A percentile compares a stretch with the other conserved stretches of the same genome.
These are phyloP conservation scores for Gracilinanus agilis DNA, from an alignment of 2,113 vertebrate genomes.

Conservation along the genomic window DNA sequence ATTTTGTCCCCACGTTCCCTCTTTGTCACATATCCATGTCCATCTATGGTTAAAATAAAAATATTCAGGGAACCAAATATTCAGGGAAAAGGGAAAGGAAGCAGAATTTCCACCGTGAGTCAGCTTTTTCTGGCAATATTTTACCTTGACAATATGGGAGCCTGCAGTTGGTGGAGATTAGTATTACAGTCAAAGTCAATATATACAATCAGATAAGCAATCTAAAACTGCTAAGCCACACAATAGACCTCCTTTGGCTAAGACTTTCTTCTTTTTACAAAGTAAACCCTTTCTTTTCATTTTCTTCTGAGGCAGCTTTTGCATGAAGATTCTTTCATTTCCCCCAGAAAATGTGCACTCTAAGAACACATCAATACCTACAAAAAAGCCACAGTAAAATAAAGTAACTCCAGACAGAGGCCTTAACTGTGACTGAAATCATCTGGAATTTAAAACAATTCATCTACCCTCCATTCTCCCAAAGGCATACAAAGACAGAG, in stretches of 20 bases:
- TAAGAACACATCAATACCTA: background rate
- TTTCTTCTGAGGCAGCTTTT: background rate
- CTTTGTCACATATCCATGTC: background rate
- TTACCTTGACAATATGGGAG: constrained; percentile 45
- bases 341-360: background rate
- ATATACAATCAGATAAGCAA: background rate
- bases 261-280: background rate
- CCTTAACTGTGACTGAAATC: background rate
- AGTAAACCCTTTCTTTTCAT: background rate
- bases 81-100: constrained; percentile 66
- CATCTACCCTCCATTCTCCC: background rate
- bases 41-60: background rate
- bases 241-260: background rate
- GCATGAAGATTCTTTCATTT: constrained; percentile 1
- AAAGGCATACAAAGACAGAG: background rate
- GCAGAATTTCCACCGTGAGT: constrained; percentile 71
- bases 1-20: background rate
- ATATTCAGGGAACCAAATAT: constrained; percentile 76
- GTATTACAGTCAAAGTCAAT: constrained; percentile 7
- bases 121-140: constrained; percentile 65
- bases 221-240: background rate
- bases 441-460: background rate
- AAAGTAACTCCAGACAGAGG: background rate
- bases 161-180: constrained; percentile 12
- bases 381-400: background rate